Conservation (phyloP, 92 coral and sea anemone genomes). For the Phymanthus crucifer region DNA sequence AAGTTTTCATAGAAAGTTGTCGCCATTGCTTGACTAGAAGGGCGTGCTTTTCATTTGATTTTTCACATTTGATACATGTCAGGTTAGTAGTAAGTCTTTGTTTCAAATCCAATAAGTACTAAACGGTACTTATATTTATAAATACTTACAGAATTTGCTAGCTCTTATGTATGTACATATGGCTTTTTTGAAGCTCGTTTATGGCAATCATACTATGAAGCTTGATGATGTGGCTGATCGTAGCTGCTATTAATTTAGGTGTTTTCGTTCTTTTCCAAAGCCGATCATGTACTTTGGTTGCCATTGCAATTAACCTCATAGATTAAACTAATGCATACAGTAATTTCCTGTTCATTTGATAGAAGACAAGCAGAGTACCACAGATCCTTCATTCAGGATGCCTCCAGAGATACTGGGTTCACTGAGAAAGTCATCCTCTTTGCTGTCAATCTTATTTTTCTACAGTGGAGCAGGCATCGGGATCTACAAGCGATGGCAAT, state of each 20-base stretch:
- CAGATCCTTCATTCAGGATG: conserved; percentile 22
- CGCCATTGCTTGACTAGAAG: neutral
- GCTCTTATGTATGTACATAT: too few species aligned
- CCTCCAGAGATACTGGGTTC: conserved; percentile 43
- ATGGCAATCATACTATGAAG: too few species aligned
- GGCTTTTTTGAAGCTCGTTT: too few species aligned
- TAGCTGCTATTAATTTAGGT: too few species aligned
- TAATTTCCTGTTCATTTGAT: neutral
- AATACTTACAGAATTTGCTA: neutral
- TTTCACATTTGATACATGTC: neutral
- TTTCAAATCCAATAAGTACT: neutral
- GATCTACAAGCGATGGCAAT: conserved; percentile 87
- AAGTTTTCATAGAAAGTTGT: neutral
- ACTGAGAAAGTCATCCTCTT: conserved; percentile 60
- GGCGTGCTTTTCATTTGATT: neutral
- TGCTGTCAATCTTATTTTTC: conserved; percentile 60
- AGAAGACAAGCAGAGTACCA: neutral
- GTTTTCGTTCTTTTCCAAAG: too few species aligned
- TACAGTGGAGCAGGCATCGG: conserved; percentile 82
- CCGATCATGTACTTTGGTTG: neutral
- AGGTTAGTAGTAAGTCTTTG: neutral
- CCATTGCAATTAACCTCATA: neutral
- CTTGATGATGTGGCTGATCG: too few species aligned
- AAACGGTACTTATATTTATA: neutral
- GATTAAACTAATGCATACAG: neutral